Base-by-base conservation (phyloP, 2,113 vertebrate genomes). In the Rousettus leschenaultii region DNA sequence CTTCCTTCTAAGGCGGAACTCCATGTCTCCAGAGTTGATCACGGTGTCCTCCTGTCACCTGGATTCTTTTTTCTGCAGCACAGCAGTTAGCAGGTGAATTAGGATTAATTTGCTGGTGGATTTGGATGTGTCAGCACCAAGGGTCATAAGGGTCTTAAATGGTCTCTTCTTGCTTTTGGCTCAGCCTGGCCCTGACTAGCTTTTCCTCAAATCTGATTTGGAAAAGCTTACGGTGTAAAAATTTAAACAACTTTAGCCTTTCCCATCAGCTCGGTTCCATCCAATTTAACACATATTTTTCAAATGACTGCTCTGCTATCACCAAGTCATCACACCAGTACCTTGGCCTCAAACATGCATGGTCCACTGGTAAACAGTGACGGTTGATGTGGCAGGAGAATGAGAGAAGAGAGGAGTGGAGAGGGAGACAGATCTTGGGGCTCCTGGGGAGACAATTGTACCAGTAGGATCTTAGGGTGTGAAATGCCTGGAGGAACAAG, bases 221-320 rank as follows among this genome's bases (percentile, higher is more conserved):
- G 48, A 92, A 90, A 13, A 43, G 59, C 15, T 65, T 68, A 35
- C 63, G 1, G 48, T 87, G 6, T 66, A 91, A 96, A 66, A 63
- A 86, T 66, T 74, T 86, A 48, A 95, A 84, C 38, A 89, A 19
- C 77, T 55, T 83, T 43, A 75, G 35, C 68, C 22, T 84, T 90
- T 79, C 48, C 24, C 2, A 73, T 95, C 24, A 68, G 43, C 88
- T 68, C 38, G 43, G 45, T 86, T 89, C 59, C 74, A 26, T 74
- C 68, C 28, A 83, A 15, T 57, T 70, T 33, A 88, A 84, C 51
- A 86, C 65, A 84, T 97, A 70, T 87, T 94, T 93, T 87, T 84
- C 80, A 40, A 68, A 55, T 68, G 55, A 70, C 40, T 71, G 2
- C 7, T 92, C 51, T 57, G 28, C 30, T 63, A 55, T 63, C 57